Base-by-base conservation (phyloP, 1,140 invertebrate genomes). In the Dolichoris vasculosae region DNA sequence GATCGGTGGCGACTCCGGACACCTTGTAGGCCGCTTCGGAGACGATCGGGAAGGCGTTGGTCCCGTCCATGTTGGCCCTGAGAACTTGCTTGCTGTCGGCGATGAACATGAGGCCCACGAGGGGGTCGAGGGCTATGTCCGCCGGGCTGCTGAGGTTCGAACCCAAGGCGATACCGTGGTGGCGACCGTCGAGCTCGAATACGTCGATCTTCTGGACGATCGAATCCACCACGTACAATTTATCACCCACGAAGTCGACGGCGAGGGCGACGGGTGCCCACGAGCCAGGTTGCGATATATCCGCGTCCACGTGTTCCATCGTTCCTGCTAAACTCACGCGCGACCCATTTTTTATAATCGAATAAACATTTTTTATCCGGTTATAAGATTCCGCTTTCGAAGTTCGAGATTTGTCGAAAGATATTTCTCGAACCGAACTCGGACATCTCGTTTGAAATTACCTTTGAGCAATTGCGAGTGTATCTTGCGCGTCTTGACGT, bases 231-330 rank as follows among this genome's bases (percentile, higher is more conserved):
- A 99, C 97, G 92, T 99, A 99, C 8, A 99, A 94, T 91, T 99
- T 99, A 88, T 99, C 96, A 0, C 97, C 97, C 30, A 99, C 96
- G 98, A 98, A 99, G 93, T 99, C 99, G n/a, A 99, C 96, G 0
- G 98, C 98, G 20, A 99, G 91, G 2, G 97, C 96, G 2, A 97
- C 96, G 0, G 98, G 98, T 17, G 96, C 95, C 97, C 97, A 99
- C 0, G 96, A 96, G 13, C 96, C 97, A 0, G 96, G 95, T 23
- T 97, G 92, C 0, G 95, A 95, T 78, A 97, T 97, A 88, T 97
- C 97, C 17, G 94, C 91, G 26, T 95, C 94, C 9, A 92, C 89
- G 86, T 94, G 93, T 13, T 4, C 89, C 90, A 59, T 90, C 82
- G 85, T 51, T 6, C 85, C 85, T 81, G 30, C 38, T n/a, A n/a